Evolutionary conservation across 2,113 vertebrate genomes (phyloP).

Genomic region (Anarrhichthys ocellatus): DNA sequence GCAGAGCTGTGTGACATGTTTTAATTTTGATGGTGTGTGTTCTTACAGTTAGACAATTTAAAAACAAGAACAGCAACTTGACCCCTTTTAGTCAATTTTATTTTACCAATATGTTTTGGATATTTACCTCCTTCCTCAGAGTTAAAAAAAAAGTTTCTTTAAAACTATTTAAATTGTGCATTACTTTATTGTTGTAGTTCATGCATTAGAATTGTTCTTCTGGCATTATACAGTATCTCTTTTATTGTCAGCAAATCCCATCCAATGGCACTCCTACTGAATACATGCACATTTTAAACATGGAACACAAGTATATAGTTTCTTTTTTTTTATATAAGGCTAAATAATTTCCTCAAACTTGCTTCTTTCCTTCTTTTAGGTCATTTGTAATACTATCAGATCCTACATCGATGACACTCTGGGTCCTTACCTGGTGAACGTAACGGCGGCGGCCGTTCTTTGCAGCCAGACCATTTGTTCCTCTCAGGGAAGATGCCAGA

Average conservation of each 20-base stretch:
- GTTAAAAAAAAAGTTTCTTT: too few relatives aligned
- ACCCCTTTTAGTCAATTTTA: neutral
- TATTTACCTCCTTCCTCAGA: neutral
- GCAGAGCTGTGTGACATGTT: neutral
- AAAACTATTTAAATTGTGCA: neutral
- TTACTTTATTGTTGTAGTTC: neutral
- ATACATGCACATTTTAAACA: neutral
- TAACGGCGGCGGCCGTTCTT: constrained; percentile 78
- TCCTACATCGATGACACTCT: constrained; percentile 78
- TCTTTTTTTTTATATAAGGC: neutral
- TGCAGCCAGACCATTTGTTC: constrained; percentile 81
- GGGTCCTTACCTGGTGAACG: constrained; percentile 84
- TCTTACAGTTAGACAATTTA: neutral
- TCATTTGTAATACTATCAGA: constrained; percentile 70
- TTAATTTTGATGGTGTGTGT: neutral
- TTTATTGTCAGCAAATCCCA: neutral
- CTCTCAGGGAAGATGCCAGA: constrained; percentile 79
- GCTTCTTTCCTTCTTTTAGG: constrained; percentile 56
- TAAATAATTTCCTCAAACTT: neutral
- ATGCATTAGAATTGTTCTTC: neutral
- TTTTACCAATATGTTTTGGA: neutral
- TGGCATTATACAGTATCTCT: neutral
- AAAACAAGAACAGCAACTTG: neutral
- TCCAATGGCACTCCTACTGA: neutral
- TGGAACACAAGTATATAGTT: neutral